Conservation (phyloP, 2,113 vertebrate genomes). For the Eulacestoma nigropectus region DNA sequence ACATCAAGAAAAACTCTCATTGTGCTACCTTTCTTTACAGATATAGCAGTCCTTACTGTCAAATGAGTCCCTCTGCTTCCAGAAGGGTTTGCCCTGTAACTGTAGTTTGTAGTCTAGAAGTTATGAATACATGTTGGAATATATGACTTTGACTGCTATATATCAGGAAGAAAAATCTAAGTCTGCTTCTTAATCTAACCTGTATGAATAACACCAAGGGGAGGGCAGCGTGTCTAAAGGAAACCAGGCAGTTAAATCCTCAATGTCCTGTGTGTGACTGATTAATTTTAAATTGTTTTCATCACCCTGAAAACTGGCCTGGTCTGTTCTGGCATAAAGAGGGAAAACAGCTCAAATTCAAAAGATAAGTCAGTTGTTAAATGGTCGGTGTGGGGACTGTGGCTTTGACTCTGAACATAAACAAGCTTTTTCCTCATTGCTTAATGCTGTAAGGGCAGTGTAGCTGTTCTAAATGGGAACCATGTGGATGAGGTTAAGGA, state of each 20-base stretch:
- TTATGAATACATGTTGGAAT: neutral
- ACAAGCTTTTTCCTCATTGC: neutral
- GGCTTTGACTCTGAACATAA: slow-evolving; percentile 11
- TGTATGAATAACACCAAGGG: fast-evolving
- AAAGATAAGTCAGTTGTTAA: neutral
- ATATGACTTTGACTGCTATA: neutral
- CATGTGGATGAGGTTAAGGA: neutral
- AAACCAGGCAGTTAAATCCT: neutral
- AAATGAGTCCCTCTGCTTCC: neutral
- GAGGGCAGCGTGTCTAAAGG: neutral
- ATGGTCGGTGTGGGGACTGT: neutral
- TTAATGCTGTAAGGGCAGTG: neutral
- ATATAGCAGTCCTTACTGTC: neutral
- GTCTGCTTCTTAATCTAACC: neutral
- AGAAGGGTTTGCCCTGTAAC: neutral
- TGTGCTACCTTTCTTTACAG: neutral
- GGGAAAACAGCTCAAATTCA: neutral
- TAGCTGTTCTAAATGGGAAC: neutral
- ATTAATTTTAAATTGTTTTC: slow-evolving; percentile 13
- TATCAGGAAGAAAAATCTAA: neutral
- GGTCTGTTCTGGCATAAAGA: neutral
- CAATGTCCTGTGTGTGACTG: neutral
- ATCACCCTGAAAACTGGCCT: neutral
- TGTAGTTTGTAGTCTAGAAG: neutral
- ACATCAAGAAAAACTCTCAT: neutral